Percentiles rank a stretch among this genome's conserved stretches.
phyloP scores from a whole-genome alignment of 2,797 vertebrate genomes.

The Numenius phaeopus region DNA sequence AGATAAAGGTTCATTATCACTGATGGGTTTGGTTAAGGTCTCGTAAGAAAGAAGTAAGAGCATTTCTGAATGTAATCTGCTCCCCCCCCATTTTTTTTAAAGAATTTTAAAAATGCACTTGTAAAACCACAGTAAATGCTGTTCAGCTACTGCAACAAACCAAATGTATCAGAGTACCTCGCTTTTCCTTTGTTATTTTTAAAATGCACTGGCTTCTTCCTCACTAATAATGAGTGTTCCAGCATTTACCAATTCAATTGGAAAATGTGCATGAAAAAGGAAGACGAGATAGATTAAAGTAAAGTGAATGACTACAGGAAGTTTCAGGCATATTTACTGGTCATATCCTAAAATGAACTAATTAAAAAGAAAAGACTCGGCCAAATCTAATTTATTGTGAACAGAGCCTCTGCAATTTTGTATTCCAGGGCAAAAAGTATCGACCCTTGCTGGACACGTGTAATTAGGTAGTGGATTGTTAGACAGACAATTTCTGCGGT shows the following conservation, averaged over 20 bases:
- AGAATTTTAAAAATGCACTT: background rate
- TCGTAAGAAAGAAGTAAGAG: background rate
- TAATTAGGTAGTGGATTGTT: background rate
- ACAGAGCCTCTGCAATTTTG: background rate
- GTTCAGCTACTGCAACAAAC: background rate
- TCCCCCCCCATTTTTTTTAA: fast-evolving
- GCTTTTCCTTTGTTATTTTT: background rate
- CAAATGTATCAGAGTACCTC: background rate
- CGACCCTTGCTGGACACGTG: background rate
- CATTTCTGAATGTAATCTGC: background rate
- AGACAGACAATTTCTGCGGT: background rate
- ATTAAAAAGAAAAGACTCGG: background rate
- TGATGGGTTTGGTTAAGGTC: background rate
- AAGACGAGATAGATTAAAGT: background rate
- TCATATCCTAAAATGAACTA: background rate
- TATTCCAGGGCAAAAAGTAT: background rate
- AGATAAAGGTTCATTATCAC: background rate
- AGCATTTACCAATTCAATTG: background rate
- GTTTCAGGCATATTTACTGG: background rate
- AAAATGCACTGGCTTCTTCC: background rate
- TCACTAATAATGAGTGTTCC: background rate
- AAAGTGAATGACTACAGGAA: background rate
- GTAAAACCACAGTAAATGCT: background rate
- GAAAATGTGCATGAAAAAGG: background rate
- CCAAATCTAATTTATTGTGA: background rate